Conservation (phyloP, 2,113 vertebrate genomes). For the Porphyrio hochstetteri region DNA sequence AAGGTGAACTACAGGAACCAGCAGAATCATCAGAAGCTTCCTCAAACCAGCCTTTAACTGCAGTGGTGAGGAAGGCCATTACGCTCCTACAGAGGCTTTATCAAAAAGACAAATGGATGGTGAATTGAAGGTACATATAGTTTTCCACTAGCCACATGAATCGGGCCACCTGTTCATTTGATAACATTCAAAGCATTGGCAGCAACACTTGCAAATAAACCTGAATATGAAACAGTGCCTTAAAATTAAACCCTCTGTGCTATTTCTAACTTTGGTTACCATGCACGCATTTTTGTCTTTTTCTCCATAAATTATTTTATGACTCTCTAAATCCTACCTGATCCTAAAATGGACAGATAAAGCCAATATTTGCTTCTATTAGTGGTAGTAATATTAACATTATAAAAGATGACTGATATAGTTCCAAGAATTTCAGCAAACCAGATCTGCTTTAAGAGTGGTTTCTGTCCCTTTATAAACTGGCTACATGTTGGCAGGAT, state of each 20-base stretch:
- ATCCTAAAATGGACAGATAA: not conserved
- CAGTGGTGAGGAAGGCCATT: not conserved
- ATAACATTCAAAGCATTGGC: not conserved
- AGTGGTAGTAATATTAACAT: not conserved
- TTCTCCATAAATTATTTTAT: not conserved
- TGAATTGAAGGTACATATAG: not conserved
- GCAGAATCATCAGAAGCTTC: not conserved
- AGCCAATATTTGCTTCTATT: not conserved
- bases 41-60: not conserved
- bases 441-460: not conserved
- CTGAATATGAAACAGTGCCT: not conserved
- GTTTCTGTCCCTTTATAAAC: not conserved
- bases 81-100: not conserved
- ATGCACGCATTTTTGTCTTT: not conserved
- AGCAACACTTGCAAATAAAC: not conserved
- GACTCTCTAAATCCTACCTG: not conserved
- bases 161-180: not conserved
- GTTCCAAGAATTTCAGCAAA: not conserved
- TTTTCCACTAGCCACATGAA: not conserved
- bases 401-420: not conserved
- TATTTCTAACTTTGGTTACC: not conserved
- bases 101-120: not conserved
- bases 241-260: not conserved
- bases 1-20: not conserved
- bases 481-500: not conserved